phyloP scores from a whole-genome alignment of 2,797 vertebrate species.

The Galago senegalensis region DNA sequence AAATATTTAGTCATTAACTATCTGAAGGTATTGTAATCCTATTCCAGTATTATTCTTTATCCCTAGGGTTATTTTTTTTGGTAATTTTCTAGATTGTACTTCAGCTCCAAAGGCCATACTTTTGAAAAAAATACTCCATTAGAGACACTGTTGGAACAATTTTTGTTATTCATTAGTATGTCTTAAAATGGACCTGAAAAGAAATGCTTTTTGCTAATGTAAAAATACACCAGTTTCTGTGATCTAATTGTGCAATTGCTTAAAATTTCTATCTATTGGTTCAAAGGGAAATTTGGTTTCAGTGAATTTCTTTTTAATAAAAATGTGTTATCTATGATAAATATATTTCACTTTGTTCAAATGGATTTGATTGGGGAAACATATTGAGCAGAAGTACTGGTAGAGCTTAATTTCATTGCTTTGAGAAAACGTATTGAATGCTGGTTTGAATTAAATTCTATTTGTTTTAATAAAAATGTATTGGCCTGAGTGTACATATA shows the following conservation, averaged over 20 bases:
- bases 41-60: slow-evolving; percentile 14
- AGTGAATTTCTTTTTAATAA: slow-evolving; percentile 90
- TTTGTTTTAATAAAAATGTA: slow-evolving; percentile 92
- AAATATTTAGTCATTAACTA: slow-evolving; percentile 17
- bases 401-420: slow-evolving; percentile 89
- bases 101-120: slow-evolving; percentile 60
- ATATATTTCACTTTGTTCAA: slow-evolving; percentile 88
- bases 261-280: slow-evolving; percentile 80
- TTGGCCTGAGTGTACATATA: slow-evolving; percentile 90
- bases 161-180: slow-evolving; percentile 72
- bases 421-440: slow-evolving; percentile 88
- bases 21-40: slow-evolving; percentile 38
- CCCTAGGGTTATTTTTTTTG: not conserved
- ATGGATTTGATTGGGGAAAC: slow-evolving; percentile 89
- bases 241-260: slow-evolving; percentile 81
- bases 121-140: slow-evolving; percentile 71
- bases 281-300: slow-evolving; percentile 85
- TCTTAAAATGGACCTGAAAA: slow-evolving; percentile 73
- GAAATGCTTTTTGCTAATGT: slow-evolving; percentile 80
- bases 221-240: slow-evolving; percentile 80
- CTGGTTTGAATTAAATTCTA: slow-evolving; percentile 92
- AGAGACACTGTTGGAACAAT: slow-evolving; percentile 45
- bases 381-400: slow-evolving; percentile 87
- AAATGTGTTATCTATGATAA: slow-evolving; percentile 89
- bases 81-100: slow-evolving; percentile 10